Percentiles rank a stretch among this genome's conserved stretches.
Evolutionary conservation across 2,888 invertebrate species (phyloP).

Genomic region (Hirudinaria manillensis): DNA sequence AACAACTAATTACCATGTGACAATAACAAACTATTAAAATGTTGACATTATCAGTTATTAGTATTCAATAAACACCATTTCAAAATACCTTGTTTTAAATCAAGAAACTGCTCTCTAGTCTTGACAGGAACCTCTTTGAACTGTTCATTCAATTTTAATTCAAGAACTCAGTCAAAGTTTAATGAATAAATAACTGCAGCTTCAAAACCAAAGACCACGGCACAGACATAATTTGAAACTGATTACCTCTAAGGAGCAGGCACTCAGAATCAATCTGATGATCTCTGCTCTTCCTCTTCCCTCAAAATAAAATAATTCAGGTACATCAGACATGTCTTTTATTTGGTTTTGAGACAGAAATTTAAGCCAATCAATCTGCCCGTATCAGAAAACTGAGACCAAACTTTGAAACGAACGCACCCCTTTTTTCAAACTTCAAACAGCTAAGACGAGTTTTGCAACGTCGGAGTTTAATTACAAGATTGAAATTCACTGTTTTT

Average conservation of each 20-base stretch:
- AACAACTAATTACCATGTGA: neutral
- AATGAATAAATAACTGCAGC: neutral
- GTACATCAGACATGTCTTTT: constrained; percentile 15
- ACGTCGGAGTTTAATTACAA: too few species aligned
- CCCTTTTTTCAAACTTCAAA: too few species aligned
- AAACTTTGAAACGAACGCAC: too few species aligned
- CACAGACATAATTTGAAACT: neutral
- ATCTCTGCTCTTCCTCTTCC: constrained; percentile 32
- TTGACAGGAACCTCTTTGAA: constrained; percentile 21
- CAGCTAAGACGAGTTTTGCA: too few species aligned
- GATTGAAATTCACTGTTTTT: too few species aligned
- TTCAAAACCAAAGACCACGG: neutral
- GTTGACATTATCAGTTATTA: neutral
- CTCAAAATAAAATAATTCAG: constrained; percentile 30
- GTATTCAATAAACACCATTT: too few species aligned
- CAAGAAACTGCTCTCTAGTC: constrained; percentile 26
- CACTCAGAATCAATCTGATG: constrained; percentile 27
- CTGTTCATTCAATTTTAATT: neutral
- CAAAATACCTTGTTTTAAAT: constrained; percentile 4
- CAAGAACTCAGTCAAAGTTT: neutral
- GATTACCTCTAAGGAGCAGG: constrained; percentile 23
- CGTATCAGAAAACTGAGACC: too few species aligned
- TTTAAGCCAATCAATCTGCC: neutral
- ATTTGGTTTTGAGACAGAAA: neutral
- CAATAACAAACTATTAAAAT: neutral